Percentiles rank a stretch among this genome's conserved stretches.
Conservation (phyloP, 2,888 invertebrate species). For the Trilocha varians region DNA sequence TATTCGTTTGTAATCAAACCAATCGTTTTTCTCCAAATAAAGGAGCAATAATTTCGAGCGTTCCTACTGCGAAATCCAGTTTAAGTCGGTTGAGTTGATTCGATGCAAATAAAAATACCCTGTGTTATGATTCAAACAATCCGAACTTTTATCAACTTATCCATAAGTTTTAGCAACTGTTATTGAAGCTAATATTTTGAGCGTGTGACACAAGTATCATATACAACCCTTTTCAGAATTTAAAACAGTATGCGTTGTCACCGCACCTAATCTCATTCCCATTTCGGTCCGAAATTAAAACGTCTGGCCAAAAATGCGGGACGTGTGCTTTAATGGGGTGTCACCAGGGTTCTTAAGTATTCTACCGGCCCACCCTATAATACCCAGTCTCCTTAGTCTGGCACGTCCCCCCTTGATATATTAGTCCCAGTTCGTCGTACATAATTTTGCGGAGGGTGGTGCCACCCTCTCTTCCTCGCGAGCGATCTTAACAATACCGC, state of each 20-base stretch:
- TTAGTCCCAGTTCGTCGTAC: conserved; percentile 74
- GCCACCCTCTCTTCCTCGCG: conserved; percentile 43
- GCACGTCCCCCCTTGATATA: conserved; percentile 73
- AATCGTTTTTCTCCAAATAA: too few species aligned
- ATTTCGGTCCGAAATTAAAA: conserved; percentile 58
- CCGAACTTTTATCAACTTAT: too few species aligned
- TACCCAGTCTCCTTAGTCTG: conserved; percentile 72
- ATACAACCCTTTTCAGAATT: conserved; percentile 14
- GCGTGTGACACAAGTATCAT: too few species aligned
- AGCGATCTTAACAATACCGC: conserved; percentile 64
- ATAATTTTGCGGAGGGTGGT: conserved; percentile 69
- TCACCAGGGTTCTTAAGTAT: conserved; percentile 72
- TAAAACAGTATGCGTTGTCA: neutral
- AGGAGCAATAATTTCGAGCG: too few species aligned
- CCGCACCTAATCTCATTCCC: conserved; percentile 31
- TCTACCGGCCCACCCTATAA: conserved; percentile 68
- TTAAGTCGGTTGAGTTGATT: too few species aligned
- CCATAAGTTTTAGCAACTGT: too few species aligned
- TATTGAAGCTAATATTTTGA: too few species aligned
- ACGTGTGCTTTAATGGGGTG: conserved; percentile 73
- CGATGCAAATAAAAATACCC: too few species aligned
- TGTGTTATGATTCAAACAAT: too few species aligned
- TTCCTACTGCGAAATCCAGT: too few species aligned
- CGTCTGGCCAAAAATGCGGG: conserved; percentile 67
- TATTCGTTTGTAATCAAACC: too few species aligned